Conservation (phyloP, 2,888 invertebrate species). For the Escarpia spicata region DNA sequence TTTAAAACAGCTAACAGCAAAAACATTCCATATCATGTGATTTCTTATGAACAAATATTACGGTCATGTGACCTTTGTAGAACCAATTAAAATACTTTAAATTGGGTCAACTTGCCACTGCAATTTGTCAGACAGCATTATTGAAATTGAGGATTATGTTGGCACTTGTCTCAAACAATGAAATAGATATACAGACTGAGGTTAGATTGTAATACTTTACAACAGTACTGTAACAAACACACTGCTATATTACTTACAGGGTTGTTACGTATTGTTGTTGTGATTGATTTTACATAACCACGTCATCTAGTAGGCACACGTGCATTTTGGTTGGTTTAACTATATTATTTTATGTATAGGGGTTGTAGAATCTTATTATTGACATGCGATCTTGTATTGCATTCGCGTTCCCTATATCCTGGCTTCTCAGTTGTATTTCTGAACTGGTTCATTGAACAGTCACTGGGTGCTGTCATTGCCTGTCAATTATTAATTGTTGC, state of each 20-base stretch:
- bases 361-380: not conserved
- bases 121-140: not conserved
- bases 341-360: not conserved
- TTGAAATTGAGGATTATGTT: not conserved
- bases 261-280: not conserved
- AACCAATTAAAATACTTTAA: constrained; percentile 1
- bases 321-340: not conserved
- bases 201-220: not conserved
- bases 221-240: not conserved
- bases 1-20: not conserved
- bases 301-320: not conserved
- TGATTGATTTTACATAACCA: not conserved
- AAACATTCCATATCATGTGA: not conserved
- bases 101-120: not conserved
- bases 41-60: not conserved
- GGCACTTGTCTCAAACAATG: not conserved
- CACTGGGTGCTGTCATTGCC: not conserved
- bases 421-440: not conserved
- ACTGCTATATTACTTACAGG: not conserved
- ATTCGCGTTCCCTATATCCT: not conserved
- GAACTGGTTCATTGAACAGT: not conserved
- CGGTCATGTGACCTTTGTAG: not conserved
- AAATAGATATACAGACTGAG: not conserved
- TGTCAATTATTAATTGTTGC: not conserved
- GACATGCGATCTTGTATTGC: not conserved